These are phyloP conservation scores for Tromatobia lineatoria DNA, from an alignment of 2,888 invertebrate species.

Conservation along the genomic window DNA sequence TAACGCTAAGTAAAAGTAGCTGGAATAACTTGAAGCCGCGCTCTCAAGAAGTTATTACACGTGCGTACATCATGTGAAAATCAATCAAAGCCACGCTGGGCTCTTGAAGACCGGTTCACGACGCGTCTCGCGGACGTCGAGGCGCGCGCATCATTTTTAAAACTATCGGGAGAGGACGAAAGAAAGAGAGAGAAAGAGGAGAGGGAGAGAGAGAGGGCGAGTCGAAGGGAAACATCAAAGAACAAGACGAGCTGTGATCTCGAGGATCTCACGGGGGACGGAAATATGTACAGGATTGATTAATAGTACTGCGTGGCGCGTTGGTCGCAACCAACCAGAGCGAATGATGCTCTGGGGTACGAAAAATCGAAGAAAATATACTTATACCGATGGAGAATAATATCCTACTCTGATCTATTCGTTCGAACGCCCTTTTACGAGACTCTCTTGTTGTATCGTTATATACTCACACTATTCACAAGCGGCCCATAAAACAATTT, in stretches of 20 bases:
- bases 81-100: conserved; percentile 66
- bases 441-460: conserved; percentile 4
- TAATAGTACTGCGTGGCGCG: conserved; percentile 68
- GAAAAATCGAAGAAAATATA: conserved; percentile 54
- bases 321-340: conserved; percentile 57
- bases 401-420: conserved; percentile 53
- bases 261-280: conserved; percentile 64
- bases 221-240: conserved; percentile 65
- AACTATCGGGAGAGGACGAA: conserved; percentile 30
- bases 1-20: conserved; percentile 25
- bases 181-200: neutral
- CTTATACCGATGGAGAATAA: conserved; percentile 59
- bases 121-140: conserved; percentile 40
- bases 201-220: neutral
- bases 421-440: conserved; percentile 44
- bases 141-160: conserved; percentile 59
- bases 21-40: conserved; percentile 41
- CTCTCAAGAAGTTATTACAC: conserved; percentile 65
- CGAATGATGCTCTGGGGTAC: conserved; percentile 46
- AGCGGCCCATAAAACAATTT: conserved; percentile 79
- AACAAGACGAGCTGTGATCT: conserved; percentile 64
- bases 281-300: conserved; percentile 70
- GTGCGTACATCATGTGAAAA: conserved; percentile 65
- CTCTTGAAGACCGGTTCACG: conserved; percentile 63
- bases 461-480: conserved; percentile 40